Evolutionary conservation across 2,113 vertebrate genomes (phyloP), one percentile per base, ranked within the genome.

Genomic region (Gambusia holbrooki): DNA sequence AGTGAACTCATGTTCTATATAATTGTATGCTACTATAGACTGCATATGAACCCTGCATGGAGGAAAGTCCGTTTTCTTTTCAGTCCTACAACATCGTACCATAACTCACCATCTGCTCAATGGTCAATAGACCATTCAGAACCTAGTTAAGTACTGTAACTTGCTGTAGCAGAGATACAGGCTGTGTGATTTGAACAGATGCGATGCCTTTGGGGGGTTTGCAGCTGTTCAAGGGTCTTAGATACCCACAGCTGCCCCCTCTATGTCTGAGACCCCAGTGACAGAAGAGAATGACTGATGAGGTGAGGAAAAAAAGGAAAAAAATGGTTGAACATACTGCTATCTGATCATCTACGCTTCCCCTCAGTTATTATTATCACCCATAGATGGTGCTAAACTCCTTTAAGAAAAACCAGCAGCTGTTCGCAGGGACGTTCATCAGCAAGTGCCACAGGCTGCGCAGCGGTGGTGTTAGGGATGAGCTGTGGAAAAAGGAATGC

Each of bases 381-480:
- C 92, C 54, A 74, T 83, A 93, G 92, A 92, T 90, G 92, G 92
- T 84, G 90, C 92, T 88, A 88, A 64, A 60, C 64, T 84, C 92
- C 87, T 90, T 88, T 88, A 80, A 84, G 81, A 76, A 88, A 89
- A 83, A 72, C 4, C 71, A 42, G 6, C 0, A 7, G 69, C 54
- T 69, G 32, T 63, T 45, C 58, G 17, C 7, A 0, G 32, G 78
- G 87, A 87, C 87, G 93, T 91, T 90, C 83, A 80, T 91, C 89
- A 91, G 80, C 12, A 28, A 82, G 82, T 79, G 87, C 82, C 81
- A 87, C 87, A 72, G 88, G 79, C 87, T 85, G 77, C 76, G 45
- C 9, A 51, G 69, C 67, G 69, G 68, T 64, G 77, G 69, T 66
- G 71, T 66, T 64, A 74, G 83, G 71, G 88, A 90, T 81, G 88